Evolutionary conservation across 2,888 invertebrate species (phyloP), one percentile per base, ranked within the genome.

Genomic region (Dolomedes plantarius): DNA sequence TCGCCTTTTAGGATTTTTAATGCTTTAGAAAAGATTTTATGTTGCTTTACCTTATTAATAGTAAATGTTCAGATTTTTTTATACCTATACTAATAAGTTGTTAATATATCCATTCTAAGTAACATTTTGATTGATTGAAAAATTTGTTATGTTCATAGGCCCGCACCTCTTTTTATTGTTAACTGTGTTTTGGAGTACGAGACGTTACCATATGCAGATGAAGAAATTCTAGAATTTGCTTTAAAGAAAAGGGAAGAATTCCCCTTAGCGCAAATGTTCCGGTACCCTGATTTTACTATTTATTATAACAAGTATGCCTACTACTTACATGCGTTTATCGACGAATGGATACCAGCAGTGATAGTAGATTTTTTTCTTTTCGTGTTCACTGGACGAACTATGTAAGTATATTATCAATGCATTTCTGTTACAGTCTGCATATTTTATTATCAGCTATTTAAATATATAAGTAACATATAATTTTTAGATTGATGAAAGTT

Each of bases 271-370:
- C 80, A 76, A 50, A 50, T 86, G 31, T 86, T 56, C 32, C 75
- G 86, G 23, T 86, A 86, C 71, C 86, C 86, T n/a, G 72, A 86
- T 64, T 86, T 80, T 16, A 32, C 29, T 19, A 27, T 86, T 19
- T 76, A 86, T 65, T 76, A 80, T 23, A 68, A 41, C n/a, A 32
- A 64, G 19, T 0, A 50, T 50, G 41, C 75, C 0, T 86, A 76
- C 31, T 39, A 46, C 46, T 31, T 86, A n/a, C 86, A 86, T 41
- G 71, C 80, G n/a, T n/a, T 86, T 1, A 31, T 80, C 27, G 86
- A 86, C 39, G 75, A 86, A 23, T 79, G 75, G 75, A 80, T 86
- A 32, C 86, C 86, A 13, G 86, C 86, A 29, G 39, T 72, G 9
- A 32, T 75, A n/a, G 7, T 72, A 0, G 86, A 86, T 23, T 39